Conservation (phyloP, 2,113 vertebrate genomes). For the Morphnarchus princeps region DNA sequence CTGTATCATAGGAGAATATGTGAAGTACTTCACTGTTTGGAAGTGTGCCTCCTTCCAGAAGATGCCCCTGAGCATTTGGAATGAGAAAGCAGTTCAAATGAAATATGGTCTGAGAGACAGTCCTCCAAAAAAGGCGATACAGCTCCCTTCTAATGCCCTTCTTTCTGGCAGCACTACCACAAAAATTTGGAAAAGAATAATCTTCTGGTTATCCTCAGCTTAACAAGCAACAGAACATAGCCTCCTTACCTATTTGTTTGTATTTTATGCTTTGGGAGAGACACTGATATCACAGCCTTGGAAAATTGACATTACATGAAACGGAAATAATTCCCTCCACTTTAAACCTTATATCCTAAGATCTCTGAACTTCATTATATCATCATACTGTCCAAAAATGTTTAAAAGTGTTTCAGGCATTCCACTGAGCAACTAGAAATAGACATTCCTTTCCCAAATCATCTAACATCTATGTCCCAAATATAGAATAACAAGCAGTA, state of each 20-base stretch:
- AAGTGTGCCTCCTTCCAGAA: neutral
- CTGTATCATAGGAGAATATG: neutral
- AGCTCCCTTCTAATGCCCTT: neutral
- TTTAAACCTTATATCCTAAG: neutral
- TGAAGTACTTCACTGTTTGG: neutral
- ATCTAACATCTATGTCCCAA: neutral
- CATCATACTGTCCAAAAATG: neutral
- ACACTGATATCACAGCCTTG: neutral
- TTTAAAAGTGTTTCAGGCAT: neutral
- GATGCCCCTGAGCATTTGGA: neutral
- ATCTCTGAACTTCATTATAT: neutral
- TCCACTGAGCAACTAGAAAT: neutral
- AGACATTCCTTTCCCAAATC: neutral
- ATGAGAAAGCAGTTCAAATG: neutral
- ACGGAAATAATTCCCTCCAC: neutral
- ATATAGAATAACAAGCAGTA: neutral
- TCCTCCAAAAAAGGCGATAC: neutral
- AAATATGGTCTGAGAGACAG: neutral
- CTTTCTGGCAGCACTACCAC: neutral
- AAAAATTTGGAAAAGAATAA: neutral
- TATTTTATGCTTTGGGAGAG: neutral
- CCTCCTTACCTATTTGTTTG: neutral
- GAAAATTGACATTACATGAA: neutral
- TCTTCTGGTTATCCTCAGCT: neutral
- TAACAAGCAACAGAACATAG: neutral